Conservation (phyloP, 2,888 invertebrate genomes). For the Pseudococcus jackbeardsleyi region DNA sequence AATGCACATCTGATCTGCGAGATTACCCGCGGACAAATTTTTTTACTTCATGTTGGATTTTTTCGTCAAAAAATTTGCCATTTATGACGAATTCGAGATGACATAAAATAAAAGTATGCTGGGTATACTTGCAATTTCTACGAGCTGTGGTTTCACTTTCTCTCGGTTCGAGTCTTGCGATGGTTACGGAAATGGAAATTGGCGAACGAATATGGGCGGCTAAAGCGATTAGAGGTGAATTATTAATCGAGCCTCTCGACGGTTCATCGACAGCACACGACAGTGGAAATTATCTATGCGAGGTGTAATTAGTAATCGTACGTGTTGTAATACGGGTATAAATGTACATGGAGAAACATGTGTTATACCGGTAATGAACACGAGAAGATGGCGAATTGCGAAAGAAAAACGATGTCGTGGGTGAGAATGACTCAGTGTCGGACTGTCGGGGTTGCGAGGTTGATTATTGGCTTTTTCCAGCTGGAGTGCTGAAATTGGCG, state of each 20-base stretch:
- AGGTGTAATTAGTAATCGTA: background rate
- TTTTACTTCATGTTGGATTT: background rate
- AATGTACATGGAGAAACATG: background rate
- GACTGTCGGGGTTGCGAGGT: background rate
- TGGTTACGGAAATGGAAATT: background rate
- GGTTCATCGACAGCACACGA: background rate
- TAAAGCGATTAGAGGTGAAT: slow-evolving; percentile 18
- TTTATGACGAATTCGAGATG: background rate
- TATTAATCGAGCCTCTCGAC: background rate
- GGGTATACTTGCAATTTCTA: background rate
- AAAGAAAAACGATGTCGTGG: background rate
- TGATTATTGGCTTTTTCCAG: background rate
- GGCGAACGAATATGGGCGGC: slow-evolving; percentile 33
- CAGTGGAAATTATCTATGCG: background rate
- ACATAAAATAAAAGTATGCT: background rate
- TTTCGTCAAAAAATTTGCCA: background rate
- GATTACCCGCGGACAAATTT: background rate
- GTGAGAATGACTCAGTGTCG: background rate
- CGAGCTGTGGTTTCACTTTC: slow-evolving; percentile 1
- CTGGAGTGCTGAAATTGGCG: background rate
- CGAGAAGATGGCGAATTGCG: background rate
- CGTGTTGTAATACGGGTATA: background rate
- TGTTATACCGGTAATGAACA: background rate
- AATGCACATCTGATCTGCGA: too few relatives aligned
- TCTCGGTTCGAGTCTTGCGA: background rate